Conservation (phyloP, 2,113 vertebrate genomes). For the Oreochromis spilurus region DNA sequence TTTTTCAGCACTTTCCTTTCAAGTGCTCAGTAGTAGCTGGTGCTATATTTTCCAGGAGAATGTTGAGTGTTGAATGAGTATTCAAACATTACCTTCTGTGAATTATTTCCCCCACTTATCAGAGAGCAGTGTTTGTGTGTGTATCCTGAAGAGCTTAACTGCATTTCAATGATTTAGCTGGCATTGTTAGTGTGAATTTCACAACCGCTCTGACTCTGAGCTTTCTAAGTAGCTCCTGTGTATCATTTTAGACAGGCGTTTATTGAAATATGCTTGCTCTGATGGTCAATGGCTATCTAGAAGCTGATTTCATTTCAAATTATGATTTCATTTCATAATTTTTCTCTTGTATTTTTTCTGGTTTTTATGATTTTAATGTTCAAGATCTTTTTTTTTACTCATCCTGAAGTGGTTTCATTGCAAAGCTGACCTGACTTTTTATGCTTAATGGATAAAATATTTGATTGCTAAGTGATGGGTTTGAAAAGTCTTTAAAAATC, state of each 20-base stretch:
- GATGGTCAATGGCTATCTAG: neutral
- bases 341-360: neutral
- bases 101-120: conserved; percentile 37
- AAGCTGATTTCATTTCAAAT: neutral
- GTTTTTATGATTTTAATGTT: neutral
- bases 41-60: neutral
- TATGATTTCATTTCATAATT: neutral
- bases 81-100: conserved; percentile 40
- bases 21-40: neutral
- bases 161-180: conserved; percentile 39
- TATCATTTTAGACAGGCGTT: neutral
- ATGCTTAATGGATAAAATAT: neutral
- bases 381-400: neutral
- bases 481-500: neutral
- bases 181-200: conserved; percentile 17
- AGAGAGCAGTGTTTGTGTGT: neutral
- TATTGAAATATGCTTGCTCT: neutral
- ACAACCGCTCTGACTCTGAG: neutral
- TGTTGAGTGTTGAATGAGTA: conserved; percentile 19
- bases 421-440: too few relatives aligned
- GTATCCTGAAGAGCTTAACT: conserved; percentile 29
- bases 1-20: neutral
- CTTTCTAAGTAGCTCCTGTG: neutral
- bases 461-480: neutral
- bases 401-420: neutral